Percentiles rank a stretch among this genome's conserved stretches.
These are phyloP conservation scores for Bolinopsis microptera DNA, from an alignment of 37 sponge, comb jelly and placozoan species.

Conservation along the genomic window DNA sequence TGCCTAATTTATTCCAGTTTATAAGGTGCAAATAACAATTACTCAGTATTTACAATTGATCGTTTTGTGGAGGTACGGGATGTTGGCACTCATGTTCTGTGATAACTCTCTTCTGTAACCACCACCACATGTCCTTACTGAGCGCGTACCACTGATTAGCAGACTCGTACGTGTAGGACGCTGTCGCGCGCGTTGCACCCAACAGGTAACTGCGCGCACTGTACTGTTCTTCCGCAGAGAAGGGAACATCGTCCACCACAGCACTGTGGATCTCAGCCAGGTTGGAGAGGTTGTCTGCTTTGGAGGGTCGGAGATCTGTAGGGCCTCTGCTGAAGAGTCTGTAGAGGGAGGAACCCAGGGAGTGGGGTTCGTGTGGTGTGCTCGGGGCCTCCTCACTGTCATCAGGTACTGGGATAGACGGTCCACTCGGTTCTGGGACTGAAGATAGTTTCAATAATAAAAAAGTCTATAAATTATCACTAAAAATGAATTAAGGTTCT, in stretches of 20 bases:
- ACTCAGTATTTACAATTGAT: not conserved
- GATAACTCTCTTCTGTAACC: conserved; percentile 46
- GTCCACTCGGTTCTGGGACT: not conserved
- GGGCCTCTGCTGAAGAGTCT: conserved; percentile 20
- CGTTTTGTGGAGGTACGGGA: not conserved
- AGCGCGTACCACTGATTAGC: conserved; percentile 48
- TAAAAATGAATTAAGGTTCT: too few relatives aligned
- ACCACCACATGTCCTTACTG: conserved; percentile 67
- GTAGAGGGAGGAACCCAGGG: conserved; percentile 63
- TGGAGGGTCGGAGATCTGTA: not conserved
- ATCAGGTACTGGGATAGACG: not conserved
- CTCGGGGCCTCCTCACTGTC: not conserved
- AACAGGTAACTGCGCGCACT: not conserved
- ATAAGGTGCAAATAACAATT: too few relatives aligned
- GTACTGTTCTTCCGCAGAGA: conserved; percentile 32
- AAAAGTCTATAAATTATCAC: too few relatives aligned
- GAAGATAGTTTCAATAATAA: too few relatives aligned
- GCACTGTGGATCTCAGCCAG: conserved; percentile 40
- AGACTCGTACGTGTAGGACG: conserved; percentile 50
- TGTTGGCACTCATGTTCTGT: conserved; percentile 62
- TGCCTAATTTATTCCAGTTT: too few relatives aligned
- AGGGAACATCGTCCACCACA: conserved; percentile 29
- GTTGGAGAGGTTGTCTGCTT: not conserved
- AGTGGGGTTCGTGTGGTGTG: not conserved
- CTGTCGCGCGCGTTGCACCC: conserved; percentile 53